These are phyloP conservation scores for Rhinella marina DNA, from an alignment of 2,797 vertebrate species.

Conservation along the genomic window DNA sequence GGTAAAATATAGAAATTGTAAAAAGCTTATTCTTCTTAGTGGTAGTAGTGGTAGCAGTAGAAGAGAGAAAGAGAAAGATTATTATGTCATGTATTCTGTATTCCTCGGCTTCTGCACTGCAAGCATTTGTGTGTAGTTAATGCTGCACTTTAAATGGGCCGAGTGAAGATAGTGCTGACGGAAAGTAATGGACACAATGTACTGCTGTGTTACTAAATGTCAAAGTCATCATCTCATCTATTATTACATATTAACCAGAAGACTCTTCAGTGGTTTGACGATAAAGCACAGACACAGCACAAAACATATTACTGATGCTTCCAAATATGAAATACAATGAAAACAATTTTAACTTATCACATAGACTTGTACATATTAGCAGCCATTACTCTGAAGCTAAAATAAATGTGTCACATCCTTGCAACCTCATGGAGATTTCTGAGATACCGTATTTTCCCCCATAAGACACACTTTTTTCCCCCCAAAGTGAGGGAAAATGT, in stretches of 20 bases:
- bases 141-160: neutral
- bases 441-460: too few relatives aligned
- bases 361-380: neutral
- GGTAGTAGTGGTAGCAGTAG: neutral
- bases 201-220: conserved; percentile 1
- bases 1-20: too few relatives aligned
- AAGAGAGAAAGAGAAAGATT: neutral
- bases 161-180: neutral
- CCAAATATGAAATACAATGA: neutral
- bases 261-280: neutral
- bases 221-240: neutral
- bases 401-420: neutral
- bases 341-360: neutral
- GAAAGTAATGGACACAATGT: conserved; percentile 9
- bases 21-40: neutral
- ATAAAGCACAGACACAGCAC: neutral
- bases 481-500: too few relatives aligned
- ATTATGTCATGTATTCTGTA: neutral
- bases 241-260: neutral
- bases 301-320: neutral
- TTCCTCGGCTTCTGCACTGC: neutral
- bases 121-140: neutral
- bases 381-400: neutral
- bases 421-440: neutral
- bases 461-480: too few relatives aligned